Percentiles rank a stretch among this genome's conserved stretches.
Evolutionary conservation across 1,140 invertebrate species (phyloP).

Genomic region (Prorops nasuta): DNA sequence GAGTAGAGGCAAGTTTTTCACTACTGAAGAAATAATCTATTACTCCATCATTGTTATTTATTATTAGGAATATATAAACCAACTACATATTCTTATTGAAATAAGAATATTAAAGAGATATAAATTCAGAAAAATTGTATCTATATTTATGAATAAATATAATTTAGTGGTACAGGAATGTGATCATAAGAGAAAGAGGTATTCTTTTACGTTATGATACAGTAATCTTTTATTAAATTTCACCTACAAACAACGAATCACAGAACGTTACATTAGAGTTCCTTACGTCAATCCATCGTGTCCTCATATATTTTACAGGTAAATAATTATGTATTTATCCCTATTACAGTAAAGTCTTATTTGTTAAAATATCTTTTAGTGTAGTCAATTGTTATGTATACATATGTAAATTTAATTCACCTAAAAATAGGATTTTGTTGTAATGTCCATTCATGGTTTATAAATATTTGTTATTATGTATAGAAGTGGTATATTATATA

Average conservation of each 20-base stretch:
- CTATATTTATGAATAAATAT: too few relatives aligned
- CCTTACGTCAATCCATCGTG: slow-evolving; percentile 54
- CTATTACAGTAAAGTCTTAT: slow-evolving; percentile 56
- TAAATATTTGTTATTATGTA: slow-evolving; percentile 44
- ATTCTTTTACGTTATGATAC: slow-evolving; percentile 44
- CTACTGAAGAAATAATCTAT: too few relatives aligned
- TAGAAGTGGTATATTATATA: slow-evolving; percentile 46
- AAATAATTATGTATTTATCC: slow-evolving; percentile 54
- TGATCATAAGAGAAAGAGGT: too few relatives aligned
- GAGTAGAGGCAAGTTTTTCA: too few relatives aligned
- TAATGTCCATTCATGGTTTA: slow-evolving; percentile 49
- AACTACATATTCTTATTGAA: too few relatives aligned
- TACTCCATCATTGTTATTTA: too few relatives aligned
- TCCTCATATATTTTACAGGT: slow-evolving; percentile 53
- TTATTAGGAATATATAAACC: too few relatives aligned
- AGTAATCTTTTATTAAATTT: slow-evolving; percentile 58
- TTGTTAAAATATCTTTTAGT: slow-evolving; percentile 54
- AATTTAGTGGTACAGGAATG: too few relatives aligned
- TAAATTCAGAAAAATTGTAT: too few relatives aligned
- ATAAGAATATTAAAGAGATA: too few relatives aligned
- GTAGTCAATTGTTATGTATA: slow-evolving; percentile 51
- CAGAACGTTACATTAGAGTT: slow-evolving; percentile 59
- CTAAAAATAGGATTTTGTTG: slow-evolving; percentile 53
- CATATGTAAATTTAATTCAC: slow-evolving; percentile 54
- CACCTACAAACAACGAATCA: slow-evolving; percentile 60